A percentile compares a stretch with the other conserved stretches of the same genome.
Evolutionary conservation across 2,888 invertebrate species (phyloP).

Genomic region (Amaurobius ferox): DNA sequence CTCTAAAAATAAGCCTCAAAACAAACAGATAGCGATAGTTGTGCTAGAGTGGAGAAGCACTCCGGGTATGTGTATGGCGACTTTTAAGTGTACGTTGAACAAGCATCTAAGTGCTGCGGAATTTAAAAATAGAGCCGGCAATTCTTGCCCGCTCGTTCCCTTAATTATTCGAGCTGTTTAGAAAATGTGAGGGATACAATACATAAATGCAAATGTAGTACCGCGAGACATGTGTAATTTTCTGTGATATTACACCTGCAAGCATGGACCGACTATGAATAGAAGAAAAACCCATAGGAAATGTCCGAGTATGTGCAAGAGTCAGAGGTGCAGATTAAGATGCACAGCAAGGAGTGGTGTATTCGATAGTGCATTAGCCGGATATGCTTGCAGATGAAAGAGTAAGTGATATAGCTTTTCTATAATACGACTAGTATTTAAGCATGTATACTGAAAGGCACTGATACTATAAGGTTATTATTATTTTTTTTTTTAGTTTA

Average conservation of each 20-base stretch:
- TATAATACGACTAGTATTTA: too few species aligned
- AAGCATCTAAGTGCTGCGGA: neutral
- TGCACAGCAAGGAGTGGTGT: neutral
- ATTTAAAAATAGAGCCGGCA: neutral
- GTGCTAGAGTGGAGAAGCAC: neutral
- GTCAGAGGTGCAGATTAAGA: neutral
- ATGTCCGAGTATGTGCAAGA: neutral
- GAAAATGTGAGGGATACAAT: neutral
- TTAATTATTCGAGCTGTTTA: neutral
- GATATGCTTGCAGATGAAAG: slow-evolving; percentile 22
- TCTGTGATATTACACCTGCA: neutral
- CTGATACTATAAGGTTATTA: too few species aligned
- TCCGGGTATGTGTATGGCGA: neutral
- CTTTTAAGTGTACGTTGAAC: neutral
- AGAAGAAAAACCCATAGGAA: neutral
- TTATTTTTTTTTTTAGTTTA: too few species aligned
- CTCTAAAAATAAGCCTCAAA: slow-evolving; percentile 62
- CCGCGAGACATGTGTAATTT: too few species aligned
- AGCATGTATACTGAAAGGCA: too few species aligned
- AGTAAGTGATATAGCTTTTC: slow-evolving; percentile 1
- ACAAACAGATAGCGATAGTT: slow-evolving; percentile 62
- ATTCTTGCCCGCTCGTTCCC: neutral
- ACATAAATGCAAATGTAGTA: neutral
- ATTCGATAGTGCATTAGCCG: slow-evolving; percentile 4
- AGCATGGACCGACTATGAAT: neutral